These are phyloP conservation scores for Petroica traversi DNA, from an alignment of 2,113 vertebrate genomes.

Conservation along the genomic window DNA sequence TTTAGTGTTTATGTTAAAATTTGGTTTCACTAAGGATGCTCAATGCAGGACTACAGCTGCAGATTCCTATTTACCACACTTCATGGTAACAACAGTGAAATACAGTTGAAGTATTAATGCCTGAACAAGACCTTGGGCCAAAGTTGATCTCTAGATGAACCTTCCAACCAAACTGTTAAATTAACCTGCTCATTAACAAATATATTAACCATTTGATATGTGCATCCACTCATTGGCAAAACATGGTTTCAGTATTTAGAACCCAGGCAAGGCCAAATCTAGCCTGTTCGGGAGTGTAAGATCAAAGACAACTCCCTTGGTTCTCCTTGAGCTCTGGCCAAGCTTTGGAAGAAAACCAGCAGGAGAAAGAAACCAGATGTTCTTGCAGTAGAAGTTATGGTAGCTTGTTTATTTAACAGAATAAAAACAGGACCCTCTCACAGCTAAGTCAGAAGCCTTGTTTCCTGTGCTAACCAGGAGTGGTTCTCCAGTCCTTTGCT, in stretches of 20 bases:
- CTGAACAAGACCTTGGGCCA: background rate
- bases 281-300: background rate
- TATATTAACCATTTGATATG: background rate
- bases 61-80: background rate
- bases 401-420: background rate
- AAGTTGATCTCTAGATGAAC: background rate
- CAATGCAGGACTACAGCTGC: background rate
- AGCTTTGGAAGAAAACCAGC: background rate
- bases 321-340: background rate
- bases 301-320: background rate
- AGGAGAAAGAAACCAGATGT: background rate
- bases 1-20: background rate
- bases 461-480: background rate
- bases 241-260: background rate
- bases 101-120: background rate
- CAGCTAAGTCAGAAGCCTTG: accelerated
- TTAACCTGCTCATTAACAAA: background rate
- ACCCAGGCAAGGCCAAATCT: background rate
- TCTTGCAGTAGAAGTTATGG: background rate
- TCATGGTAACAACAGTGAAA: accelerated
- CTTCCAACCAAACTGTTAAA: background rate
- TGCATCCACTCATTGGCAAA: background rate
- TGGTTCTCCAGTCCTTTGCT: background rate
- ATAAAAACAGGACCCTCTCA: background rate
- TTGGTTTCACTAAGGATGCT: background rate